Base-by-base conservation (phyloP, 2,888 invertebrate species). In the Mimas tiliae region DNA sequence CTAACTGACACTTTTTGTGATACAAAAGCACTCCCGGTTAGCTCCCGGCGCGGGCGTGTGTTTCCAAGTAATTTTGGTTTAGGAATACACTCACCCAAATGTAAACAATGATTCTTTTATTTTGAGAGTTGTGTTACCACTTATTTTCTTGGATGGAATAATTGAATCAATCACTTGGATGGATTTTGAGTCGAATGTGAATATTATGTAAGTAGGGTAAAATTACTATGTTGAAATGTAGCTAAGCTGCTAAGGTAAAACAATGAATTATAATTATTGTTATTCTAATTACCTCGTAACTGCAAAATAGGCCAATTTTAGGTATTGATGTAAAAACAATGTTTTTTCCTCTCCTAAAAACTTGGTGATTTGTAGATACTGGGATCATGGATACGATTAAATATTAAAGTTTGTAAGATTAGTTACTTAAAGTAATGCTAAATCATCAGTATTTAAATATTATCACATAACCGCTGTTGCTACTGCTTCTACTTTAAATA, bases 1-100 rank as follows among this genome's bases (percentile, higher is more conserved):
- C 68, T 71, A 70, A 72, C 71, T 69, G 69, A 74, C 69, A 79
- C 69, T 83, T 80, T 82, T 80, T 82, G 71, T 80, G 77, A 75
- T 76, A 82, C 72, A 72, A 73, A 69, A 70, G 34, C 71, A 64
- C 71, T 70, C 70, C 34, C 16, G 19, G 27, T 27, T 27, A 27
- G 27, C 71, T 70, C 70, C 34, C 12, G 19, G 27, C 1, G 27
- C 27, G 2, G 27, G 19, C 33, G n/a, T 64, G 45, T 55, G 16
- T 47, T 58, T 53, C 27, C 12, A 47, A 12, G 12, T 55, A 65
- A 65, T 34, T 27, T 16, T 16, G 33, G 33, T 33, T 65, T 47
- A 19, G 12, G 19, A 58, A 38, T 11, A 58, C 58, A 38, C 19
- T 12, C 16, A 19, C 11, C 19, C 42, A 38, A 58, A 58, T 12